Evolutionary conservation across 1,140 invertebrate genomes (phyloP).

Genomic region (Octopus sinensis): DNA sequence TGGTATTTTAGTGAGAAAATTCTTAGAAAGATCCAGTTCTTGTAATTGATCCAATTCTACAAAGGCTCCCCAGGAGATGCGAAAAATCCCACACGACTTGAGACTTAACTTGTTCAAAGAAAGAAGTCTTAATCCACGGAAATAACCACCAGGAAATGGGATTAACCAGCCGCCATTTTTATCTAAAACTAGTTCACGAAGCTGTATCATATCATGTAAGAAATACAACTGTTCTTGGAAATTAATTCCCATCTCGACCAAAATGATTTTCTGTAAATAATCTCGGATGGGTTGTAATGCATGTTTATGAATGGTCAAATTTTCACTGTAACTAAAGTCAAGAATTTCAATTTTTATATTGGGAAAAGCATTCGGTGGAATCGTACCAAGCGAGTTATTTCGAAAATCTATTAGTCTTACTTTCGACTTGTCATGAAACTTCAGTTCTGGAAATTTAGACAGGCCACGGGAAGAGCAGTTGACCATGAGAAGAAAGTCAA

Average conservation of each 20-base stretch:
- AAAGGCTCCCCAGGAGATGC: slow-evolving; percentile 23
- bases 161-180: slow-evolving; percentile 1
- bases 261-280: neutral
- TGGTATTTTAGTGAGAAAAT: slow-evolving; percentile 26
- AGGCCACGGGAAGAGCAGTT: slow-evolving; percentile 5
- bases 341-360: neutral
- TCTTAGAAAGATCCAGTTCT: slow-evolving; percentile 27
- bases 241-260: neutral
- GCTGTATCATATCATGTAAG: neutral
- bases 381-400: neutral
- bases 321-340: slow-evolving; percentile 2
- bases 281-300: neutral
- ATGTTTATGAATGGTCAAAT: neutral
- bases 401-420: neutral
- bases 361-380: neutral
- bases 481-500: slow-evolving; percentile 2
- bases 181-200: neutral
- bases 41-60: slow-evolving; percentile 18
- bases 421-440: neutral
- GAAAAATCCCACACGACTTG: slow-evolving; percentile 25
- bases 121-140: slow-evolving; percentile 20
- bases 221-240: neutral
- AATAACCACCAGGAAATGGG: slow-evolving; percentile 20
- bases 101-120: slow-evolving; percentile 27
- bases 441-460: neutral